Percentiles rank a stretch among this genome's conserved stretches.
These are phyloP conservation scores for Lordiphosa stackelbergi DNA, from an alignment of 1,140 invertebrate genomes.

Conservation along the genomic window DNA sequence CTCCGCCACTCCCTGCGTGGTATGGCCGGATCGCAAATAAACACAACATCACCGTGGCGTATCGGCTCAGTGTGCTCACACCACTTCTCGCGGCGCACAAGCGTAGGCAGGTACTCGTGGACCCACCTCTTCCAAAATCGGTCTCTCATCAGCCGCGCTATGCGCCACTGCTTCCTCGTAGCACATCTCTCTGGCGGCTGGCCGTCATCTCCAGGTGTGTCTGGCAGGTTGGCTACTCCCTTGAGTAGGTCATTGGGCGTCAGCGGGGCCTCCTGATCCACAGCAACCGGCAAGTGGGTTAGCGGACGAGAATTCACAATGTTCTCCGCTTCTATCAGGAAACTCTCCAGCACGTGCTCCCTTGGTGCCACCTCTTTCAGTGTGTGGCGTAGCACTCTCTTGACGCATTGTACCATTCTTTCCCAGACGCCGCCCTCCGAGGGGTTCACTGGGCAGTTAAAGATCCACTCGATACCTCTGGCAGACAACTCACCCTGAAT, in stretches of 20 bases:
- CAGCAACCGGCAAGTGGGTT: conserved; percentile 9
- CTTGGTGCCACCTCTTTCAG: conserved; percentile 1
- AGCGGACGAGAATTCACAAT: conserved; percentile 15
- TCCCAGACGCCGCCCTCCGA: conserved; percentile 11
- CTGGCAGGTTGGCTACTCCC: neutral
- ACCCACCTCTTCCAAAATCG: conserved; percentile 28
- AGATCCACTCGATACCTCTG: conserved; percentile 4
- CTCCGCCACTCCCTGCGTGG: too few species aligned
- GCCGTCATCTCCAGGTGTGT: neutral
- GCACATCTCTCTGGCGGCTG: neutral
- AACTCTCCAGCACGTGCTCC: conserved; percentile 14
- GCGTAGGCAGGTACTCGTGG: conserved; percentile 19
- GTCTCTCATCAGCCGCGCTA: conserved; percentile 10
- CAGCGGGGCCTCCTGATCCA: conserved; percentile 17
- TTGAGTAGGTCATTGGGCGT: conserved; percentile 7
- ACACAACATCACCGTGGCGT: conserved; percentile 2
- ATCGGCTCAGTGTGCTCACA: conserved; percentile 9
- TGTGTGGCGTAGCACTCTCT: neutral
- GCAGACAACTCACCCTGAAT: conserved; percentile 12
- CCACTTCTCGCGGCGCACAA: conserved; percentile 29
- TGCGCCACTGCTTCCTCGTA: conserved; percentile 24
- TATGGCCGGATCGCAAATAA: conserved; percentile 4
- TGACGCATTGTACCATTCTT: conserved; percentile 11
- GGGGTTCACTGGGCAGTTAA: conserved; percentile 9
- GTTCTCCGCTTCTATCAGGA: conserved; percentile 17